Evolutionary conservation across 2,888 invertebrate genomes (phyloP), one percentile per base, ranked within the genome.

Genomic region (Sphecodes monilicornis): DNA sequence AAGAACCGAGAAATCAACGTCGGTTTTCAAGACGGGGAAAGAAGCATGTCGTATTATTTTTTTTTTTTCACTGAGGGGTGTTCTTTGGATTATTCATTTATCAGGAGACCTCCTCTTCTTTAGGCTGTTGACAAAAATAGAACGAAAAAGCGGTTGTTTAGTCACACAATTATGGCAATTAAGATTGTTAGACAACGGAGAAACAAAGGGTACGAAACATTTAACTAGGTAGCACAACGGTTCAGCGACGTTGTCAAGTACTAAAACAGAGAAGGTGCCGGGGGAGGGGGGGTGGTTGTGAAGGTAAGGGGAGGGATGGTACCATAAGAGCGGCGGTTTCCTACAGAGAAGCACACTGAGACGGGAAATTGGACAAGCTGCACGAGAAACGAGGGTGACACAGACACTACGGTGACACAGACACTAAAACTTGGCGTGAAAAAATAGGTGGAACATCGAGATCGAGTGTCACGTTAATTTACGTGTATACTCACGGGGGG

Each of bases 61-160:
- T 91, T 80, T 86, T 50, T 89, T 66, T 84, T 85, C 80, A 90
- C 79, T 86, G 89, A 80, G 90, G 91, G 92, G 92, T 93, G 94
- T 93, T 92, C 91, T 94, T 41, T 60, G 29, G 60, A 60, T 29
- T 29, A 60, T 60, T 29, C 29, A 29, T 60, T 60, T 29, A 60
- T 22, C 93, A 93, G 93, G 92, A 94, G 92, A 93, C 93, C 95
- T 95, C 95, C 95, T 96, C 96, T 96, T 96, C 96, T 96, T 96
- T 96, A 96, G 95, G 96, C 96, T 96, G 96, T 95, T 95, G 95
- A 95, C 95, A 95, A 94, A 96, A 94, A 93, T 94, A 93, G 94
- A 94, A 68, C 92, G 92, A 90, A 93, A 68, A 93, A 93, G 91
- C 89, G 88, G 89, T 90, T 87, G 88, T 92, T 93, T 93, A 93